Evolutionary conservation across 2,888 invertebrate genomes (phyloP).

Genomic region (Lasioglossum malachurum): DNA sequence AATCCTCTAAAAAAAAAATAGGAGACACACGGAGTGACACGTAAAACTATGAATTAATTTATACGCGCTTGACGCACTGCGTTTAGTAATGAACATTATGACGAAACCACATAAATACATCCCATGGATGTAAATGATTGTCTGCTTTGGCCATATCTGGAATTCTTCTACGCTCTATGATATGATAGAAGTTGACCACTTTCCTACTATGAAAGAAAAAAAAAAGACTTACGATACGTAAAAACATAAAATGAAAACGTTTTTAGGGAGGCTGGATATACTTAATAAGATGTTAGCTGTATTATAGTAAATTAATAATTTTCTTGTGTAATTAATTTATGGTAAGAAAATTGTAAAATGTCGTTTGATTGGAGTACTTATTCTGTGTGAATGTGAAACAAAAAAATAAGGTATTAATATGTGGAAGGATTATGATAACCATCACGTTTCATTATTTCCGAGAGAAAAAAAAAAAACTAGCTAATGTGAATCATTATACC

Average conservation of each 20-base stretch:
- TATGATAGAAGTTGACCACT: slow-evolving; percentile 82
- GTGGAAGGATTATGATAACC: slow-evolving; percentile 58
- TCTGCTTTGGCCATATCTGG: slow-evolving; percentile 79
- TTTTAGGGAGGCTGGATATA: slow-evolving; percentile 81
- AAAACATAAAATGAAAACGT: slow-evolving; percentile 69
- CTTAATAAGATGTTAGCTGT: slow-evolving; percentile 81
- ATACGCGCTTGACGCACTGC: slow-evolving; percentile 75
- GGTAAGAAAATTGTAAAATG: slow-evolving; percentile 78
- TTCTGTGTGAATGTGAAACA: slow-evolving; percentile 75
- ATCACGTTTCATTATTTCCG: slow-evolving; percentile 62
- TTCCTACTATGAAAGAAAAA: slow-evolving; percentile 74
- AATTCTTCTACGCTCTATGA: slow-evolving; percentile 80
- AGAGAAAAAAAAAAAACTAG: slow-evolving; percentile 44
- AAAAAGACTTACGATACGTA: slow-evolving; percentile 77
- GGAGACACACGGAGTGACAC: slow-evolving; percentile 64
- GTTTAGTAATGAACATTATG: slow-evolving; percentile 77
- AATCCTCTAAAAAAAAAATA: slow-evolving; percentile 67
- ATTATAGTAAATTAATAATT: slow-evolving; percentile 83
- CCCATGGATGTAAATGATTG: slow-evolving; percentile 81
- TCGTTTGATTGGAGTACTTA: slow-evolving; percentile 82
- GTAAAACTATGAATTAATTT: slow-evolving; percentile 77
- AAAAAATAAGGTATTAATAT: slow-evolving; percentile 49
- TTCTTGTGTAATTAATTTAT: slow-evolving; percentile 84
- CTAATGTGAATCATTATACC: slow-evolving; percentile 58
- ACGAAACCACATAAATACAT: slow-evolving; percentile 78